Percentiles rank a stretch among this genome's conserved stretches.
These are phyloP conservation scores for Otolemur crassicaudatus DNA, from an alignment of 2,797 vertebrate genomes.

Conservation along the genomic window DNA sequence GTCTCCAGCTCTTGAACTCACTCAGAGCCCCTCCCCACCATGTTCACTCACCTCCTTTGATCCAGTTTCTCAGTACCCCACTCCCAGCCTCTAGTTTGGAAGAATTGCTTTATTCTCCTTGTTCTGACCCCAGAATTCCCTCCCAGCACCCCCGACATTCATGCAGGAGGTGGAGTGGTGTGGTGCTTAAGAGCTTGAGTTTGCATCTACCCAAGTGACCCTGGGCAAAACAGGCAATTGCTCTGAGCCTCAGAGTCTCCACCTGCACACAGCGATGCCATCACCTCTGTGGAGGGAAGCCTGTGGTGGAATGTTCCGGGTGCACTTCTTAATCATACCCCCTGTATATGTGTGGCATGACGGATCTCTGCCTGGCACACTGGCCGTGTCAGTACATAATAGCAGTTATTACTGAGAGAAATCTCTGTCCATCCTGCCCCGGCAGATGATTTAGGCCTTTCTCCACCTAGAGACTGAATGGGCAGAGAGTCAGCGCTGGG, in stretches of 20 bases:
- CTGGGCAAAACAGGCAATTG: background rate
- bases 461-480: too few relatives aligned
- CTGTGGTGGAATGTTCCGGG: accelerated
- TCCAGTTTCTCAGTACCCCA: background rate
- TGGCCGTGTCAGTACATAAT: accelerated
- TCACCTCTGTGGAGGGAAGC: background rate
- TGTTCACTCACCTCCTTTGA: background rate
- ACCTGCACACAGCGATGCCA: accelerated
- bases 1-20: background rate
- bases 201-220: too few relatives aligned
- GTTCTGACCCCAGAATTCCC: background rate
- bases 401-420: background rate
- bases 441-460: background rate
- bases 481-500: background rate
- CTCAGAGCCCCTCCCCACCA: accelerated
- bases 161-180: background rate
- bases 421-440: background rate
- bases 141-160: accelerated
- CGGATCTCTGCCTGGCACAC: accelerated
- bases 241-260: background rate
- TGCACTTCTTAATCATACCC: accelerated
- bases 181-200: background rate
- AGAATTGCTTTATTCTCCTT: background rate
- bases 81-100: background rate
- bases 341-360: accelerated